phyloP scores from a whole-genome alignment of 2,888 invertebrate species.

The Eupithecia dodoneata region DNA sequence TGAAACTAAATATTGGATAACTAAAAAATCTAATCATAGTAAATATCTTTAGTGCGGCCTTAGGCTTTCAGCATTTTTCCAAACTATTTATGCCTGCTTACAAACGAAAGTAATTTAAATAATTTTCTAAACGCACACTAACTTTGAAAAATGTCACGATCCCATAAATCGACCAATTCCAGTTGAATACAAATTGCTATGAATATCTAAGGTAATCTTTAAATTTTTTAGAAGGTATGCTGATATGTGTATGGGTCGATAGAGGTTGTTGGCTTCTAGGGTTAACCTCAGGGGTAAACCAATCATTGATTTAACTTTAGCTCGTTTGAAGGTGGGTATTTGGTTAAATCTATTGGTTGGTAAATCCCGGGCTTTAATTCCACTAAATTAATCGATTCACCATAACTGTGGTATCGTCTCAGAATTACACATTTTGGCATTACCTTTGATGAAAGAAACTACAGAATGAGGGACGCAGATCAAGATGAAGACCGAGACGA shows the following conservation, averaged over 20 bases:
- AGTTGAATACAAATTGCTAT: conserved; percentile 4
- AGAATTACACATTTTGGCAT: too few species aligned
- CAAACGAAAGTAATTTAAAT: background rate
- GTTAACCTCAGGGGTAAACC: conserved; percentile 3
- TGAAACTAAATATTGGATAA: too few species aligned
- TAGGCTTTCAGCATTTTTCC: background rate
- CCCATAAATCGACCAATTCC: background rate
- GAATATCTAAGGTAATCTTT: conserved; percentile 2
- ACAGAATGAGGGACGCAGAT: too few species aligned
- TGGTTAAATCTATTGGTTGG: background rate
- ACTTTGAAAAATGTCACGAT: background rate
- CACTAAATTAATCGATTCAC: too few species aligned
- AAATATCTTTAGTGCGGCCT: too few species aligned
- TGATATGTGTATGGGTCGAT: background rate
- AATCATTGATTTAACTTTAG: background rate
- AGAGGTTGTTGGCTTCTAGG: conserved; percentile 1
- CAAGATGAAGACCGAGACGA: too few species aligned
- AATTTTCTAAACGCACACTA: background rate
- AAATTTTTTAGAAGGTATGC: conserved; percentile 8
- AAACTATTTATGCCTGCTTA: background rate
- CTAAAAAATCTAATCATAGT: too few species aligned
- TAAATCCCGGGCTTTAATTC: too few species aligned
- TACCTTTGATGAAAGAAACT: too few species aligned
- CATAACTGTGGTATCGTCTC: too few species aligned
- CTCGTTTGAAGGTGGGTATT: background rate